Base-by-base conservation (phyloP, 53 echinoderm and acorn worm species). In the Echinometra lucunter region DNA sequence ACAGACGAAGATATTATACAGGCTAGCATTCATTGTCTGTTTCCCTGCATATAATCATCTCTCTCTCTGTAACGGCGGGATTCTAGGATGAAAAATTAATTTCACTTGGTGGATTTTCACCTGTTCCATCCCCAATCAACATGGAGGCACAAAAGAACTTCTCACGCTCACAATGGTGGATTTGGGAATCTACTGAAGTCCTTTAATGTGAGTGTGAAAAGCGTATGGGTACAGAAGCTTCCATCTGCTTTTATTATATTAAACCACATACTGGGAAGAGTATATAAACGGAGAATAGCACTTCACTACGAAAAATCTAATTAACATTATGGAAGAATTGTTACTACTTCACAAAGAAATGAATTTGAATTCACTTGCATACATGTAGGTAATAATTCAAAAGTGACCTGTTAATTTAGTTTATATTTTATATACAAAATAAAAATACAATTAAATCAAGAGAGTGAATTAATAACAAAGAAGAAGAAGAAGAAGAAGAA, bases 21-120 rank as follows among this genome's bases (percentile, higher is more conserved):
- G 32, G 78, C 6, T 78, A 32, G 42, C 78, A 19, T 18, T 42
- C 17, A 40, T 42, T 42, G 42, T 78, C 42, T 42, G 42, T 21
- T 6, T 18, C 19, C 4, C 16, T 38, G 42, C 42, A 78, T 42
- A 47, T 44, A 78, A 85, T 30, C 49, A 81, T 37, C 42, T 80
- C 38, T 37, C 47, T 28, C 18, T 49, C 82, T 82, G 12, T 44
- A n/a, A 9, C 7, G 49, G 45, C 45, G n/a, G 53, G 16, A 49
- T 47, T 85, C 85, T 85, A 7, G 85, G 49, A 85, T 85, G 85
- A 49, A 85, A 85, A 85, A 85, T 85, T 85, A 85, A 85, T 85
- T 85, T 85, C 85, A 85, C 47, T 49, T 53, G 85, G 85, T 12
- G 49, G 12, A 28, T 85, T 85, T 85, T 8, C 85, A 85, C 85